Conservation (phyloP, 2,888 invertebrate genomes). For the Litoditis marina region DNA sequence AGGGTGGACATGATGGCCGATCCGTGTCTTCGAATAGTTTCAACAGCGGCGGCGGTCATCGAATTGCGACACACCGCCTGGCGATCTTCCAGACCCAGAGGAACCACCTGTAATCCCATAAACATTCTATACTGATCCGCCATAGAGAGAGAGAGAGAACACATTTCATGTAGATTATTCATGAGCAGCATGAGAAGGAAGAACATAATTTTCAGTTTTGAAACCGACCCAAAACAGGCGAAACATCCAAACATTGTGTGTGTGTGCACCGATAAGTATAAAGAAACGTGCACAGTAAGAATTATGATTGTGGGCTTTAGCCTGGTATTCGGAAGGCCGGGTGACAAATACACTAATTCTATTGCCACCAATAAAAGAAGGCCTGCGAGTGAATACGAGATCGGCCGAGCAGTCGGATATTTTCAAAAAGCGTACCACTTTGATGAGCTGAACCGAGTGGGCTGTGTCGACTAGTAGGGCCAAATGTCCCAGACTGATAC, state of each 20-base stretch:
- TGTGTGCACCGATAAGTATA: too few species aligned
- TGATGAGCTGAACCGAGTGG: conserved; percentile 30
- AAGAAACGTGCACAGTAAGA: too few species aligned
- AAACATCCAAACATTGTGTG: too few species aligned
- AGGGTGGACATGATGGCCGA: conserved; percentile 68
- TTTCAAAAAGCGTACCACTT: conserved; percentile 18
- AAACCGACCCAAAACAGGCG: too few species aligned
- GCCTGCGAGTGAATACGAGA: too few species aligned
- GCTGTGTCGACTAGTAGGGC: conserved; percentile 17
- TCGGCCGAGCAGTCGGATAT: too few species aligned
- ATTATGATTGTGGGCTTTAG: too few species aligned
- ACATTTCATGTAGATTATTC: too few species aligned
- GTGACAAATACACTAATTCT: not conserved
- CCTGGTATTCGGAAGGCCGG: not conserved
- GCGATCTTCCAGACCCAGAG: conserved; percentile 81
- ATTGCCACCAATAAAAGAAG: not conserved
- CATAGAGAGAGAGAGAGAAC: too few species aligned
- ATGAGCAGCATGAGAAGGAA: too few species aligned
- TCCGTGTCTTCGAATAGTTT: conserved; percentile 85
- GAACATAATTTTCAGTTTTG: too few species aligned
- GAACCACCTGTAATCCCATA: conserved; percentile 68
- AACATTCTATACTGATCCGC: too few species aligned
- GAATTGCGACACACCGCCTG: conserved; percentile 74
- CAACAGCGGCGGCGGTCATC: conserved; percentile 90
- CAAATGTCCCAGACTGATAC: conserved; percentile 18